A percentile compares a stretch with the other conserved stretches of the same genome.
Evolutionary conservation across 2,113 vertebrate genomes (phyloP).

Genomic region (Ursus arctos): DNA sequence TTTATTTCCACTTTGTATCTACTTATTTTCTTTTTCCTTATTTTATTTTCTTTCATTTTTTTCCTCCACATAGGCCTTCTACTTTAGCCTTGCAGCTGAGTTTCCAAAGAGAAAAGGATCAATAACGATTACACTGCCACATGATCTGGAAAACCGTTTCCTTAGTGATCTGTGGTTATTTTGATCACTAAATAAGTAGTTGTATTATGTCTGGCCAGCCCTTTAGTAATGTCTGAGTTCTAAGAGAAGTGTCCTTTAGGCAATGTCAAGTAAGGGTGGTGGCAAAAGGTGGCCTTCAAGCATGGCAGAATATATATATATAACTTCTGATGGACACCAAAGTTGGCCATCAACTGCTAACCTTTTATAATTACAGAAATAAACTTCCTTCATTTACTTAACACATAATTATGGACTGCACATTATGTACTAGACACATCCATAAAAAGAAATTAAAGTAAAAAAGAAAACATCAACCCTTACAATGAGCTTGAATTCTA

Average conservation of each 20-base stretch:
- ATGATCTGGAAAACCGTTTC: conserved; percentile 75
- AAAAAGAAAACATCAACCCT: background rate
- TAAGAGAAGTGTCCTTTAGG: conserved; percentile 63
- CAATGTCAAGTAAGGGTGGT: background rate
- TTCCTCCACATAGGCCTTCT: background rate
- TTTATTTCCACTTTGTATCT: conserved; percentile 39
- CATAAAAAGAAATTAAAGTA: background rate
- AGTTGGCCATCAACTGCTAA: background rate
- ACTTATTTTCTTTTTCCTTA: background rate
- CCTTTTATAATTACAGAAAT: background rate
- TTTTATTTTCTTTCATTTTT: conserved; percentile 58
- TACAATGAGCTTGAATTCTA: background rate
- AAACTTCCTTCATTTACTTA: background rate
- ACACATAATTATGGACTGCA: background rate
- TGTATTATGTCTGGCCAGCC: conserved; percentile 59
- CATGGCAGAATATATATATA: rapidly evolving
- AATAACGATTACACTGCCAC: conserved; percentile 72
- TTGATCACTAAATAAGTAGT: conserved; percentile 80
- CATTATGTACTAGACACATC: background rate
- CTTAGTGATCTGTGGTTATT: conserved; percentile 80
- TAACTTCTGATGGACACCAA: background rate
- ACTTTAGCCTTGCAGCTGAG: background rate
- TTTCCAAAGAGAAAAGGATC: conserved; percentile 71
- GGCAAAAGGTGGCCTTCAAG: background rate
- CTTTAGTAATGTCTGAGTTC: conserved; percentile 70